Percentiles rank a stretch among this genome's conserved stretches.
Conservation (phyloP, 2,113 vertebrate species). For the Pteropus alecto region DNA sequence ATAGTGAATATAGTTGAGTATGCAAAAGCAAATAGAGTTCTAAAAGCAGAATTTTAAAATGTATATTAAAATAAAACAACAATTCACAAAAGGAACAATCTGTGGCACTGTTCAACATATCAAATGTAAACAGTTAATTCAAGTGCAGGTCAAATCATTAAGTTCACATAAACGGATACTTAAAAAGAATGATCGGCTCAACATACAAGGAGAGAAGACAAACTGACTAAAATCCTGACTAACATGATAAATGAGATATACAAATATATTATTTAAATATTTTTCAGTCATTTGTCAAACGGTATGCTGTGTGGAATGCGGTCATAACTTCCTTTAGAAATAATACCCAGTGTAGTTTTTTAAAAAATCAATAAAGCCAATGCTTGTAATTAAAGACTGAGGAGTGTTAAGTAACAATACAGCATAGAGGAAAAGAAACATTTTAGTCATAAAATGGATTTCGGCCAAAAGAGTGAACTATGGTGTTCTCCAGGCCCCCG, state of each 20-base stretch:
- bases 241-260: not conserved
- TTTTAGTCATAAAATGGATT: not conserved
- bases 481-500: fast-evolving
- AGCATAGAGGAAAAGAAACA: not conserved
- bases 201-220: not conserved
- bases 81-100: not conserved
- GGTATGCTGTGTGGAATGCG: not conserved
- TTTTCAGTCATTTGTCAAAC: slow-evolving; percentile 7
- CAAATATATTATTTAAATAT: not conserved
- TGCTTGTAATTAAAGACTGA: not conserved
- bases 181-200: not conserved
- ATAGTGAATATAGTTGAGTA: not conserved
- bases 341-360: not conserved
- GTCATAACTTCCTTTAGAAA: slow-evolving; percentile 3
- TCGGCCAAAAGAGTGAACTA: not conserved
- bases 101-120: not conserved
- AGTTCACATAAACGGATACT: not conserved
- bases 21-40: not conserved
- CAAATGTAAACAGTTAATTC: not conserved
- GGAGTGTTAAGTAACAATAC: not conserved
- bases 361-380: not conserved
- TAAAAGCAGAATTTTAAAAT: slow-evolving; percentile 12
- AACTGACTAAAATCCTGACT: not conserved
- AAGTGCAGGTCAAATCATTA: not conserved
- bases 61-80: not conserved